These are phyloP conservation scores for Parelbella ahira DNA, from an alignment of 2,888 invertebrate genomes.

Conservation along the genomic window DNA sequence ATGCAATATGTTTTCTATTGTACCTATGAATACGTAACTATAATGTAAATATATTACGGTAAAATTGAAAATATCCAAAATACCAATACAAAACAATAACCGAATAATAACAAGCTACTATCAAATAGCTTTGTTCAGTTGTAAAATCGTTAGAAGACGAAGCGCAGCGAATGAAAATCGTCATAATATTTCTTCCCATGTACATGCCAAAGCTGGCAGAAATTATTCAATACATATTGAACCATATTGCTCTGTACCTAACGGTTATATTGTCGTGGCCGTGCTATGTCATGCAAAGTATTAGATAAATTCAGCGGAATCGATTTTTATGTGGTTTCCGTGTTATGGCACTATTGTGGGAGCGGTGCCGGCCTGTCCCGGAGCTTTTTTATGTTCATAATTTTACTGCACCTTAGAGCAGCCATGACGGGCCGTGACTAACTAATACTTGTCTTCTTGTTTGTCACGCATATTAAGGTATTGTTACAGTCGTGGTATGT, in stretches of 20 bases:
- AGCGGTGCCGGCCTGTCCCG: constrained; percentile 30
- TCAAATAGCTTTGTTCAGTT: neutral
- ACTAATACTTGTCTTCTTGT: neutral
- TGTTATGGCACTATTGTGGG: constrained; percentile 28
- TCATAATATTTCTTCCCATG: constrained; percentile 21
- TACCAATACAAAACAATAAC: too few species aligned
- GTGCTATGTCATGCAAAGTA: constrained; percentile 35
- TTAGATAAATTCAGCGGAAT: constrained; percentile 32
- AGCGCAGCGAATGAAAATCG: constrained; percentile 5
- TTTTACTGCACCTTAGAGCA: constrained; percentile 9
- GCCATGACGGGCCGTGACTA: neutral
- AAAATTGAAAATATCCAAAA: too few species aligned
- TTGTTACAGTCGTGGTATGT: too few species aligned
- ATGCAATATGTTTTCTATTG: too few species aligned
- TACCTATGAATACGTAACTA: too few species aligned
- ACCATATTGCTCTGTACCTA: neutral
- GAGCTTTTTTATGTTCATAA: constrained; percentile 11
- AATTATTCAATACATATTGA: neutral
- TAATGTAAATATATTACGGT: too few species aligned
- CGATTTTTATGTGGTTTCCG: constrained; percentile 53
- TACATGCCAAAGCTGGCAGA: constrained; percentile 5
- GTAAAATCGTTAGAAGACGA: constrained; percentile 16
- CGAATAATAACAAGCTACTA: too few species aligned
- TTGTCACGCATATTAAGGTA: constrained; percentile 3
- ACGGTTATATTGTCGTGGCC: constrained; percentile 3